phyloP scores from a whole-genome alignment of 2,888 invertebrate species.

The Syrista parreyssii region DNA sequence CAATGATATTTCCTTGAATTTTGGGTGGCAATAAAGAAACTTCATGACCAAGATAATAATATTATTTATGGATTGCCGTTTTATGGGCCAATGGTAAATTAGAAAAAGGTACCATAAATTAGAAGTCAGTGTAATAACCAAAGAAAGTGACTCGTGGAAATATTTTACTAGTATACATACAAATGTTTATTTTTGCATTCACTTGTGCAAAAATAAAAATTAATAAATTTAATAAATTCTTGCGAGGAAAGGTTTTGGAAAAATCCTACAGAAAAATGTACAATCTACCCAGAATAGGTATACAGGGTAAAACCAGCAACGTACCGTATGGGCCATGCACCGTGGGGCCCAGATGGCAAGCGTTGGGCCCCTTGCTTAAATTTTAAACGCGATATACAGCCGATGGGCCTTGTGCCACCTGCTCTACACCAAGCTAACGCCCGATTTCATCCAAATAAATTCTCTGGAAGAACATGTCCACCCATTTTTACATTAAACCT shows the following conservation, averaged over 20 bases:
- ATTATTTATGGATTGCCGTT: neutral
- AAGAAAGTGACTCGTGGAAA: neutral
- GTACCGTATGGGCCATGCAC: conserved; percentile 44
- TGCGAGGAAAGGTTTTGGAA: neutral
- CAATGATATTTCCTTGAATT: neutral
- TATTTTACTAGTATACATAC: neutral
- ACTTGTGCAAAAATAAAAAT: neutral
- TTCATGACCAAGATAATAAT: neutral
- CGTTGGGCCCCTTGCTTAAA: conserved; percentile 57
- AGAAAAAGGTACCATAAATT: neutral
- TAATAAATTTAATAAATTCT: neutral
- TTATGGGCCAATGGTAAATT: neutral
- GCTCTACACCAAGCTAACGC: conserved; percentile 33
- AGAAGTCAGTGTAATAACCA: neutral
- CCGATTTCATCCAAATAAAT: neutral
- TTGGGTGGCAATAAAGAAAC: neutral
- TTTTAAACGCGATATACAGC: conserved; percentile 51
- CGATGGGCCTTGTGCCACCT: conserved; percentile 53
- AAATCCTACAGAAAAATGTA: neutral
- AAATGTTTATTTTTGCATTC: neutral
- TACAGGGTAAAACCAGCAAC: conserved; percentile 28
- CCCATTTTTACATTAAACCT: neutral
- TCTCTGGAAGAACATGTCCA: neutral
- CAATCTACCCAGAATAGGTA: conserved; percentile 21
- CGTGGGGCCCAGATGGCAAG: conserved; percentile 63